Conservation (phyloP, 2,888 invertebrate genomes). For the Choreutis nemorana region DNA sequence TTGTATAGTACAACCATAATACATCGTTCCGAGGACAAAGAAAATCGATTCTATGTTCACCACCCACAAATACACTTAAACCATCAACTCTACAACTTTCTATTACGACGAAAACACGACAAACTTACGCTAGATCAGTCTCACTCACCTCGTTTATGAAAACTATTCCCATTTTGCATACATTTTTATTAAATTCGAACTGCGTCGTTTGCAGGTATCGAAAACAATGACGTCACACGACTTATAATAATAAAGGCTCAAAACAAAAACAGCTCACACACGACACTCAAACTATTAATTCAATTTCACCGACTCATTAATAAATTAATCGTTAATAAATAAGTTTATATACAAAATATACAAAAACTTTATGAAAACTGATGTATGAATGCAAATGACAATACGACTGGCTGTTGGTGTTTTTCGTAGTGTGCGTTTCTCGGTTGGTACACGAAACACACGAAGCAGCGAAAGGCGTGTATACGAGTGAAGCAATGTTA, state of each 20-base stretch:
- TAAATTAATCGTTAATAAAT: slow-evolving; percentile 42
- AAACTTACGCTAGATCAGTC: slow-evolving; percentile 17
- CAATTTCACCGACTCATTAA: slow-evolving; percentile 16
- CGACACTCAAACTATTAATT: slow-evolving; percentile 14
- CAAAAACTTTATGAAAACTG: slow-evolving; percentile 54
- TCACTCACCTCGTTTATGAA: slow-evolving; percentile 42
- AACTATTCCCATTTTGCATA: slow-evolving; percentile 57
- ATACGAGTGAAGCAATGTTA: too few relatives aligned
- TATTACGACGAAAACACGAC: slow-evolving; percentile 11
- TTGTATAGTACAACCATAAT: slow-evolving; percentile 16
- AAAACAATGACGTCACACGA: slow-evolving; percentile 68
- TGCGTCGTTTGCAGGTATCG: slow-evolving; percentile 70
- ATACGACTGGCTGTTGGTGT: slow-evolving; percentile 11
- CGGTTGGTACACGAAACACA: too few relatives aligned
- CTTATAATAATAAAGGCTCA: slow-evolving; percentile 33
- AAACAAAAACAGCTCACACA: slow-evolving; percentile 35
- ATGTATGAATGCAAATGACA: slow-evolving; percentile 50
- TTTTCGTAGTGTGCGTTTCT: slow-evolving; percentile 11
- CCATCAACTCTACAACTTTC: slow-evolving; percentile 9
- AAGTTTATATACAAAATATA: slow-evolving; percentile 53
- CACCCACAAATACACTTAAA: slow-evolving; percentile 14
- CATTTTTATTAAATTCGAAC: slow-evolving; percentile 62
- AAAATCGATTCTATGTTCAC: slow-evolving; percentile 46
- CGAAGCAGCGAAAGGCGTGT: too few relatives aligned
- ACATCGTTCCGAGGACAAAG: slow-evolving; percentile 54